Evolutionary conservation across 2,113 vertebrate genomes (phyloP), one percentile per base, ranked within the genome.

Genomic region (Menura novaehollandiae): DNA sequence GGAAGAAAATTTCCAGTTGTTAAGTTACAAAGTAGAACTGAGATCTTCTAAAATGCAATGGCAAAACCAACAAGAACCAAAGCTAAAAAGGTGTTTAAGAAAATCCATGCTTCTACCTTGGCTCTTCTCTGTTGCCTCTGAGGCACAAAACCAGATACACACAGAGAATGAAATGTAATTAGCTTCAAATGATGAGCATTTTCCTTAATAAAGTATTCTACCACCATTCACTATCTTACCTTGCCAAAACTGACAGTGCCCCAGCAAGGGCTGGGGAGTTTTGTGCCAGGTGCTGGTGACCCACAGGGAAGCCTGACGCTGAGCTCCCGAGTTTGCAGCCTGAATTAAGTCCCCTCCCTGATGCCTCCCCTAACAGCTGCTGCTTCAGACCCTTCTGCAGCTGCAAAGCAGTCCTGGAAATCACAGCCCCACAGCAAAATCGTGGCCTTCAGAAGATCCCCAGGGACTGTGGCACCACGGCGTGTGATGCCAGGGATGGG

Each of bases 381-480:
- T 69, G 23, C 59, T 77, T 56, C 30, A 6, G 23, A 19, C 19
- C 13, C 46, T 62, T 21, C 18, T 66, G 39, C 51, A 84, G 64
- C 71, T 22, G 20, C 24, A 21, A 26, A 78, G 32, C 52, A 30
- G 19, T 3, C 15, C 37, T 80, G 55, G 79, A 71, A 86, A 74
- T 30, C n/a, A 56, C 53, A 91, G 27, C n/a, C 5, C 13, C 32
- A 2, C 14, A 19, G 27, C 5, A 33, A 49, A 89, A 58, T 2
- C 0, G 0, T 37, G 71, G 21, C 52, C 24, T 85, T 60, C 59
- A 75, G 11, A 37, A 68, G 60, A n/a, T 1, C 28, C 15, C 13
- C 4, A 3, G 27, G n/a, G 49, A 4, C 27, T 17, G 7, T 5
- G 35, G 46, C 35, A 60, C 33, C 27, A 2, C 0, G 0, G 18